Base-by-base conservation (phyloP, 2,797 vertebrate species). In the Pipistrellus pipistrellus region DNA sequence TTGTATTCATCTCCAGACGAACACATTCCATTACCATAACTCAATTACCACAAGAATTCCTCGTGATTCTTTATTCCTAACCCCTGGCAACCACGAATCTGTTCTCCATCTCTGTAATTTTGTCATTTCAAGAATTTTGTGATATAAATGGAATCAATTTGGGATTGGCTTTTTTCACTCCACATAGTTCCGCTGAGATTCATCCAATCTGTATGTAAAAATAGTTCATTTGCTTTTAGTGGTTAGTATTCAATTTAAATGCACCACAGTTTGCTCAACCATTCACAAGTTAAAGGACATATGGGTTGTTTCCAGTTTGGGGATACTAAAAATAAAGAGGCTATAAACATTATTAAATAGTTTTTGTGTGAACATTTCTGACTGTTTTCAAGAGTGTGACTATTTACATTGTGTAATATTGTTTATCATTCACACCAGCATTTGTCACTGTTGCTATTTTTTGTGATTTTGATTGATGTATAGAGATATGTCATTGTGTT, bases 91-190 rank as follows among this genome's bases (percentile, higher is more conserved):
- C 32, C 25, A 46, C 3, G 59, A 51, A 73, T 51, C 13, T 46
- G 35, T 41, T 80, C 14, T 32, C 57, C 25, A n/a, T 51, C 62
- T 93, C 23, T 55, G 23, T 15, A 68, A 66, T 80, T 83, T 59
- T 62, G 23, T 80, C 72, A 75, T 66, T 91, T 91, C 15, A 75
- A 84, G 5, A 91, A 85, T 75, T 93, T 75, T 78, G 30, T 38
- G 68, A 72, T 53, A 62, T 53, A 77, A 77, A 62, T 57, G 11
- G 15, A 72, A 82, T 77, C 3, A 86, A n/a, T 51, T 82, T 21
- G n/a, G 44, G 30, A 83, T 13, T 90, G 32, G 5, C 21, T 46
- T 89, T 92, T 25, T 92, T 25, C 25, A 30, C 12, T 66, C 18
- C 66, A 32, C 4, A 30, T 38, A 75, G 71, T 77, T 86, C 14